Percentiles rank a stretch among this genome's conserved stretches.
These are phyloP conservation scores for Sarcophaga rosellei DNA, from an alignment of 2,888 invertebrate species.

Conservation along the genomic window DNA sequence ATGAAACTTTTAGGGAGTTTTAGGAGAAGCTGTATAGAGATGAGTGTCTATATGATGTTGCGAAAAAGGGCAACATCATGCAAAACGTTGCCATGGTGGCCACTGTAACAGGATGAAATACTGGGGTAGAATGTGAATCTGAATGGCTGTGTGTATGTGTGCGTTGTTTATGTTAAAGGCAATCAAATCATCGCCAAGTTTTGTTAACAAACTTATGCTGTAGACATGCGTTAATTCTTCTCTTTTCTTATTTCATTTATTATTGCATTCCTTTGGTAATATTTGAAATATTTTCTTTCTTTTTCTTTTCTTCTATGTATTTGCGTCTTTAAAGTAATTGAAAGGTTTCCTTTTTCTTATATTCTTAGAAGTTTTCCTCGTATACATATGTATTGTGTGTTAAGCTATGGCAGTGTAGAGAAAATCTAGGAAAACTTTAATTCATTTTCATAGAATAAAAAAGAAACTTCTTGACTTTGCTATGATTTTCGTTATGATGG, in stretches of 20 bases:
- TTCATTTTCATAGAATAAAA: too few relatives aligned
- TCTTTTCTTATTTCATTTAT: not conserved
- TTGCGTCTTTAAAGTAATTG: not conserved
- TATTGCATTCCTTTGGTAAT: conserved; percentile 22
- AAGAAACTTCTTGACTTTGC: too few relatives aligned
- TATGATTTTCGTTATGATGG: too few relatives aligned
- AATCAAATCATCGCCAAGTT: conserved; percentile 8
- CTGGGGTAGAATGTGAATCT: not conserved
- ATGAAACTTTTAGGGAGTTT: not conserved
- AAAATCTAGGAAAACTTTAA: too few relatives aligned
- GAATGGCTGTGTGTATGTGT: not conserved
- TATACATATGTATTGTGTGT: too few relatives aligned
- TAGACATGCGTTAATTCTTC: conserved; percentile 3
- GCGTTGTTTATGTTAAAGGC: not conserved
- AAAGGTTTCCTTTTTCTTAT: not conserved
- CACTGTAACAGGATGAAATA: not conserved
- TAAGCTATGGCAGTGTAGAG: too few relatives aligned
- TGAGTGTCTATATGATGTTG: not conserved
- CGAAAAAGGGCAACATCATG: not conserved
- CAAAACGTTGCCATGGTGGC: not conserved
- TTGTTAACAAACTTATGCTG: conserved; percentile 1
- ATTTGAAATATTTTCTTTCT: not conserved
- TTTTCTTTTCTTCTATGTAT: too few relatives aligned
- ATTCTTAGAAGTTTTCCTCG: not conserved
- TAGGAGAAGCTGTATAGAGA: not conserved